Conservation (phyloP, 2,797 vertebrate genomes). For the Acanthis flammea region DNA sequence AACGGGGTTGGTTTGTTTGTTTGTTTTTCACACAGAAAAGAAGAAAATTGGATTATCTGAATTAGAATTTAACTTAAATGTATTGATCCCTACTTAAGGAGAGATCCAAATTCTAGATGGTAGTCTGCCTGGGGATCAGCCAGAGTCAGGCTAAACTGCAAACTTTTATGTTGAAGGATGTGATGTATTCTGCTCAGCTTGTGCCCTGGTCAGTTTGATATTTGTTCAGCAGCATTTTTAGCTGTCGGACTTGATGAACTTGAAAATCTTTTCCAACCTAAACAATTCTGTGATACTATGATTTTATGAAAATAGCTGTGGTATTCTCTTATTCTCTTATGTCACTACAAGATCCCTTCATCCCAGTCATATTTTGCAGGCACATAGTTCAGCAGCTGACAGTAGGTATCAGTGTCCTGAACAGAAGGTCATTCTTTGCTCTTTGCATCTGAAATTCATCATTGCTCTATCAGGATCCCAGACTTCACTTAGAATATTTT, state of each 20-base stretch:
- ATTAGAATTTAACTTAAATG: neutral
- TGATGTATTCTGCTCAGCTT: neutral
- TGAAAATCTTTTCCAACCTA: neutral
- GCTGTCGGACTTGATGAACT: neutral
- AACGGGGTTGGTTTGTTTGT: neutral
- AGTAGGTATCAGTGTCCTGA: neutral
- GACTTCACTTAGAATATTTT: neutral
- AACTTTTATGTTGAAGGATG: neutral
- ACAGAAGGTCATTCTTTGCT: neutral
- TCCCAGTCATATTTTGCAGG: neutral
- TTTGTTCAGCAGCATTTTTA: neutral
- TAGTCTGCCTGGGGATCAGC: neutral
- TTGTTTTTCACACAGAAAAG: neutral
- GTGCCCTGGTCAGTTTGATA: neutral
- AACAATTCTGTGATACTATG: neutral
- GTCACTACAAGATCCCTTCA: neutral
- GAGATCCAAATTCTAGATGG: fast-evolving
- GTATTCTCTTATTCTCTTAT: neutral
- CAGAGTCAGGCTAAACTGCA: neutral
- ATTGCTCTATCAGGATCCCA: neutral
- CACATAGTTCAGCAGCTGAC: neutral
- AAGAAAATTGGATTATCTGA: neutral
- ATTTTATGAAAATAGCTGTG: neutral
- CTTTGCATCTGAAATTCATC: neutral
- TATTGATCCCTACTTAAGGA: neutral